Base-by-base conservation (phyloP, 2,888 invertebrate species). In the Microctonus brassicae region DNA sequence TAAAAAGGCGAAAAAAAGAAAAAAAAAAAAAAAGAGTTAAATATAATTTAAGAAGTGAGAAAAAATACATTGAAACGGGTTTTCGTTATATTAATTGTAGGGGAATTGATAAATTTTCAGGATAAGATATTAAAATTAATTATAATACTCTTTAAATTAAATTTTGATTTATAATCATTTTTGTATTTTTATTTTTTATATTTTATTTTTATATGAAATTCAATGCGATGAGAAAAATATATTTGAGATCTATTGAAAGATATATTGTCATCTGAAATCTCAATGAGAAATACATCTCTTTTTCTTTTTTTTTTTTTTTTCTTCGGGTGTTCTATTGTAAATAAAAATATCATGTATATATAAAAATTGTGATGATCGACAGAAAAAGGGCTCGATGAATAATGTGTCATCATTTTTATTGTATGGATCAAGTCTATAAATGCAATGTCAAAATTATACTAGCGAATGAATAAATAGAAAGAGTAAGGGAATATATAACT, bases 41-140 rank as follows among this genome's bases (percentile, higher is more conserved):
- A n/a, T n/a, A 22, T 29, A 60, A 68, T 1, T 6, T 17, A n/a
- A 17, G 17, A 7, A 39, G 17, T 47, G 47, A 42, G 60, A n/a
- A 39, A 60, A 68, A 61, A 60, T 58, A 61, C 17, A 52, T 47
- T 34, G 61, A 58, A 24, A 57, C 61, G 63, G 67, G 66, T 61
- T 52, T 67, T 58, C 22, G 61, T 58, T 47, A 10, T 58, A 52
- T 63, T 63, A 47, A 52, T 63, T 47, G 26, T 17, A 17, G 10
- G 26, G 63, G 47, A n/a, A 29, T 52, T 26, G 63, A 63, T 52
- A 47, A 47, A 47, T 52, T 34, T 17, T 63, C 34, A 29, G 29
- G 42, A 47, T 52, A 63, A 17, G 29, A 63, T 63, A 26, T 63
- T 52, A n/a, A 33, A 42, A 63, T 63, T 63, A 42, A 63, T 63